phyloP scores from a whole-genome alignment of 2,797 vertebrate species.

The Halcyon badia region DNA sequence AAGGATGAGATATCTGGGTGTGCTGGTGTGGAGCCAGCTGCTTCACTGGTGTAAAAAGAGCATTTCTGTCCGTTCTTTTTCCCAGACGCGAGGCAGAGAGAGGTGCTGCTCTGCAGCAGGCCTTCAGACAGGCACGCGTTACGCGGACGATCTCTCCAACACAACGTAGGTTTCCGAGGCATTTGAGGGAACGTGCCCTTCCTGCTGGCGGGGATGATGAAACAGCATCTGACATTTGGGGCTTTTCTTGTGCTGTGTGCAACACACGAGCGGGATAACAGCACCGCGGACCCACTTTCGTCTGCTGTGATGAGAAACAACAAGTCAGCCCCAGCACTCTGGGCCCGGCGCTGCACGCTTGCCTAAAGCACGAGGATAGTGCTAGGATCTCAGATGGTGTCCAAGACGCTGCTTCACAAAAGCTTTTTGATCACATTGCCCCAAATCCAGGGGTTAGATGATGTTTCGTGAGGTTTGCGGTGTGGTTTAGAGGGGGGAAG shows the following conservation, averaged over 20 bases:
- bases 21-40: neutral
- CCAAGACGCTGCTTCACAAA: neutral
- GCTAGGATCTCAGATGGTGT: neutral
- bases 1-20: neutral
- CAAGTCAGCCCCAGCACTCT: neutral
- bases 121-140: neutral
- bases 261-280: fast-evolving
- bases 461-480: neutral
- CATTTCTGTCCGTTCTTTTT: neutral
- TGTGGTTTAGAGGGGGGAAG: neutral
- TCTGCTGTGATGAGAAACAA: neutral
- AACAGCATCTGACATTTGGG: neutral
- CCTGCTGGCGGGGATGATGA: fast-evolving
- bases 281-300: neutral
- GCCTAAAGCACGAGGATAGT: neutral
- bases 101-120: neutral
- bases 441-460: fast-evolving
- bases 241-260: neutral
- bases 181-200: neutral
- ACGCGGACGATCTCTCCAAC: neutral
- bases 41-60: neutral
- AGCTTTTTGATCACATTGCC: neutral
- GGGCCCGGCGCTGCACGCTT: neutral
- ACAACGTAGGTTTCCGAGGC: neutral
- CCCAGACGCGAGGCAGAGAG: neutral